Percentiles rank a stretch among this genome's conserved stretches.
phyloP scores from a whole-genome alignment of 2,113 vertebrate genomes.

The Scortum barcoo region DNA sequence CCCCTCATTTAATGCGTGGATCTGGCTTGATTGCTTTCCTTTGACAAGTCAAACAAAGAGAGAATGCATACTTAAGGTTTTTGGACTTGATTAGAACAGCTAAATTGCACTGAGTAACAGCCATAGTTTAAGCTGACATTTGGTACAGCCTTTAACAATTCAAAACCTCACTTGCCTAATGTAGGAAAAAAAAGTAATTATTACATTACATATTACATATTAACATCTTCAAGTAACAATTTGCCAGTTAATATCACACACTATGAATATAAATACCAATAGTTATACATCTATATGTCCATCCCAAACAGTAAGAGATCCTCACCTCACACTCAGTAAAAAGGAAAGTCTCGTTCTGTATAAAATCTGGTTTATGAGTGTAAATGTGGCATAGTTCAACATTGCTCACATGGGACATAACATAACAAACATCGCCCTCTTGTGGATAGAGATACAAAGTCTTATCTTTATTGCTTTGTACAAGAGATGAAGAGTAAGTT shows the following conservation, averaged over 20 bases:
- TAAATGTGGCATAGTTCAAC: not conserved
- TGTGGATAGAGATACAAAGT: conserved; percentile 18
- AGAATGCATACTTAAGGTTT: not conserved
- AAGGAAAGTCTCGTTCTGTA: not conserved
- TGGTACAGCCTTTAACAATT: not conserved
- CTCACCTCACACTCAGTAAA: not conserved
- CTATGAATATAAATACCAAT: not conserved
- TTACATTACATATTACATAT: not conserved
- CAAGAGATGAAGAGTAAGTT: not conserved
- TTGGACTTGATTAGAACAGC: not conserved
- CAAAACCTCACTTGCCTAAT: not conserved
- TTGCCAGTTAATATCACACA: not conserved
- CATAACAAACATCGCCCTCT: conserved; percentile 31
- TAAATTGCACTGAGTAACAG: not conserved
- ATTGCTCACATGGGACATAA: not conserved
- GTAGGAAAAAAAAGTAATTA: not conserved
- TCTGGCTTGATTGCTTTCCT: not conserved
- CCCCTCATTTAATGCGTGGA: not conserved
- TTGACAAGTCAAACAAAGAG: conserved; percentile 18
- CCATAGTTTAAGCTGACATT: not conserved
- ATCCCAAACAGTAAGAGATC: not conserved
- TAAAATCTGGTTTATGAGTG: not conserved
- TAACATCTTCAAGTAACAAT: not conserved
- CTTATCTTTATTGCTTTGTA: not conserved
- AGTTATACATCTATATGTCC: not conserved